These are phyloP conservation scores for Drosophila birchii DNA, from an alignment of 2,888 invertebrate species.

Conservation along the genomic window DNA sequence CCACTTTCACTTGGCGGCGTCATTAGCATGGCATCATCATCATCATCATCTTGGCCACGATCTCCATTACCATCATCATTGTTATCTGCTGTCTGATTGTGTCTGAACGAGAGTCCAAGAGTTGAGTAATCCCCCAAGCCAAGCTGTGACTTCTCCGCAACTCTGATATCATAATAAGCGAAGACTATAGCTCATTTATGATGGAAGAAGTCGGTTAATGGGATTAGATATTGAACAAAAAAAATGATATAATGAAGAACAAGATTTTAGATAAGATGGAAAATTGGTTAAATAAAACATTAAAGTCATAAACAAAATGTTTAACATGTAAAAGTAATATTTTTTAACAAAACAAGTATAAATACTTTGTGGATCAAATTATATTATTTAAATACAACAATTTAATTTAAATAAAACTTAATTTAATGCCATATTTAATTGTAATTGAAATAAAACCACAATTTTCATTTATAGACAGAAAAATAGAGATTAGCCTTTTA, in stretches of 20 bases:
- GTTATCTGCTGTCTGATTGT: slow-evolving; percentile 21
- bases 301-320: not conserved
- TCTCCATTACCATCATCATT: slow-evolving; percentile 18
- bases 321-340: no score
- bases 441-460: not conserved
- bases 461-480: slow-evolving; percentile 45
- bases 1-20: slow-evolving; percentile 34
- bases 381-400: not conserved
- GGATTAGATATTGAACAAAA: not conserved
- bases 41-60: slow-evolving; percentile 5
- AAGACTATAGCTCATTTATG: not conserved
- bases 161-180: slow-evolving; percentile 9
- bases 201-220: not conserved
- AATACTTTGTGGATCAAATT: no score
- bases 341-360: not conserved
- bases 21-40: slow-evolving; percentile 39
- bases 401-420: not conserved
- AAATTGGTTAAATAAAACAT: not conserved
- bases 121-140: slow-evolving; percentile 17
- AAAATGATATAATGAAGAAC: not conserved
- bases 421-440: not conserved
- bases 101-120: not conserved
- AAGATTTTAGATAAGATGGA: not conserved
- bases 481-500: slow-evolving; percentile 54
- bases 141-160: slow-evolving; percentile 3